These are phyloP conservation scores for Panorpa germanica DNA, from an alignment of 2,888 invertebrate genomes.

Conservation along the genomic window DNA sequence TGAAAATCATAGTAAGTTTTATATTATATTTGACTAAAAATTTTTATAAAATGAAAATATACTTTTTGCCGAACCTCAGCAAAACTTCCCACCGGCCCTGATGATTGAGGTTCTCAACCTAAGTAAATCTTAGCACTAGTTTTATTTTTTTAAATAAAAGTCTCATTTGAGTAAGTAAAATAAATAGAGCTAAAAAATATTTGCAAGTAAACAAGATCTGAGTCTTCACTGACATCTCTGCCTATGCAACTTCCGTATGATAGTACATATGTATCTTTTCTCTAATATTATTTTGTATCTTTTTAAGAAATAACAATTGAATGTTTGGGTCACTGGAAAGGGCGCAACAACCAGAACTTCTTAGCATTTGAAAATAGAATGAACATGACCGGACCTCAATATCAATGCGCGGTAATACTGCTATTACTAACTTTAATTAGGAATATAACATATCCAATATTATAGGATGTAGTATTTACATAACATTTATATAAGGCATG, in stretches of 20 bases:
- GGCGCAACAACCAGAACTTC: slow-evolving; percentile 31
- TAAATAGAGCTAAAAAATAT: no score
- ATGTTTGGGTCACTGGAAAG: slow-evolving; percentile 43
- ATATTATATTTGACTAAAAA: slow-evolving; percentile 1
- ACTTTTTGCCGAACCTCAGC: no score
- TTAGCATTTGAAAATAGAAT: slow-evolving; percentile 33
- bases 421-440: neutral
- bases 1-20: slow-evolving; percentile 30
- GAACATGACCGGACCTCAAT: slow-evolving; percentile 27
- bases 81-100: slow-evolving; percentile 11
- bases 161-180: no score
- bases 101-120: slow-evolving; percentile 13
- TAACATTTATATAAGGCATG: slow-evolving; percentile 9
- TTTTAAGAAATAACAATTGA: slow-evolving; percentile 33
- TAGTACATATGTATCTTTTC: neutral
- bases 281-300: slow-evolving; percentile 5
- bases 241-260: no score
- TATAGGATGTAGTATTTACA: neutral
- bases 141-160: slow-evolving; percentile 11
- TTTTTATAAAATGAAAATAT: slow-evolving; percentile 8
- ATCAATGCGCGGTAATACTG: slow-evolving; percentile 36
- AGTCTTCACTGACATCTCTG: no score
- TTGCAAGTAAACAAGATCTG: no score
- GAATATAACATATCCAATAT: neutral
- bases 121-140: slow-evolving; percentile 10